A percentile compares a stretch with the other conserved stretches of the same genome.
These are phyloP conservation scores for Phocoena sinus DNA, from an alignment of 2,113 vertebrate species.

Conservation along the genomic window DNA sequence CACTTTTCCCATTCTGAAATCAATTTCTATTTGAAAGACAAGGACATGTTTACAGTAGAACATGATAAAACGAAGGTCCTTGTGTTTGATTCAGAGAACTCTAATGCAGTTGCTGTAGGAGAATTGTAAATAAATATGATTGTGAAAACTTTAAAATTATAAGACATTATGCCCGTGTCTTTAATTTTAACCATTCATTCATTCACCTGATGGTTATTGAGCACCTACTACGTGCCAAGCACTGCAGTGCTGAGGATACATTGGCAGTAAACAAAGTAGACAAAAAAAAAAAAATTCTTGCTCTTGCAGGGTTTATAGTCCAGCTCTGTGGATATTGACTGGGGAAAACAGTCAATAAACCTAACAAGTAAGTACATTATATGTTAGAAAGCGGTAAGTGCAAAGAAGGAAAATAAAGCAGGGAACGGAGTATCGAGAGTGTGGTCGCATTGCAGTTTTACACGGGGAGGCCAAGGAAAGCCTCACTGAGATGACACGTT, in stretches of 20 bases:
- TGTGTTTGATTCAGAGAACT: background rate
- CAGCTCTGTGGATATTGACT: background rate
- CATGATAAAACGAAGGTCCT: background rate
- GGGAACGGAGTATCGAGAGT: rapidly evolving
- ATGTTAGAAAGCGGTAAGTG: background rate
- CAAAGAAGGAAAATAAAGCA: background rate
- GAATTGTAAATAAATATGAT: background rate
- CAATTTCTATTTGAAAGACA: background rate
- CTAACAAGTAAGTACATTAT: background rate
- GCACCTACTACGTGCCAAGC: background rate
- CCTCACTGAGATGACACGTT: too few species aligned
- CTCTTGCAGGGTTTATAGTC: background rate
- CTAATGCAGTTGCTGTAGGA: background rate
- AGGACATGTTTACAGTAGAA: background rate
- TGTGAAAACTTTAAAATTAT: background rate
- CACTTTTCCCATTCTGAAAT: background rate
- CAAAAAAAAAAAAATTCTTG: background rate
- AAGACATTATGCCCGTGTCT: background rate
- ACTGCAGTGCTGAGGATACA: background rate
- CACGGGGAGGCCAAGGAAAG: background rate
- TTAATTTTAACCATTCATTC: background rate
- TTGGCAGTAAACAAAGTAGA: background rate
- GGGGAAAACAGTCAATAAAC: background rate
- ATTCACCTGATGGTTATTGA: background rate
- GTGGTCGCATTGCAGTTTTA: background rate